A percentile compares a stretch with the other conserved stretches of the same genome.
These are phyloP conservation scores for Sebastiscus albofasciatus DNA, from an alignment of 2,797 vertebrate genomes.

Conservation along the genomic window DNA sequence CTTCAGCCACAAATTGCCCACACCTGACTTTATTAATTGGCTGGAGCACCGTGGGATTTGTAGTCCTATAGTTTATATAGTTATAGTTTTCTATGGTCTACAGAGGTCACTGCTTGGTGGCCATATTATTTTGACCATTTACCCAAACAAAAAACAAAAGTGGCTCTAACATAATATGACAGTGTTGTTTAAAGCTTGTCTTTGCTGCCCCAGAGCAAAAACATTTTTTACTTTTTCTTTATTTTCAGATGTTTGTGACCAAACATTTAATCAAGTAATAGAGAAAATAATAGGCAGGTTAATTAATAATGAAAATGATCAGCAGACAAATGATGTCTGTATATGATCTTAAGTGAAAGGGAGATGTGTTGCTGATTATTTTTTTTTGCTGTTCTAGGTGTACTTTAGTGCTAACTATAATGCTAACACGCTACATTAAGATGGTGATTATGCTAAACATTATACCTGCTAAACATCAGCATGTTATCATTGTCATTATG, in stretches of 20 bases:
- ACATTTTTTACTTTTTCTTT: background rate
- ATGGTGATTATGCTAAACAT: no score
- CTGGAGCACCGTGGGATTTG: background rate
- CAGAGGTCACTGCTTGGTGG: background rate
- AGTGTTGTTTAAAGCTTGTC: background rate
- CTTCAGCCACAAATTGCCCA: background rate
- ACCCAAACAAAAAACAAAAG: no score
- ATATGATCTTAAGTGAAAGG: background rate
- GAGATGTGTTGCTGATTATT: background rate
- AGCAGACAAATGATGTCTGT: background rate
- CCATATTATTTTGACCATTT: no score
- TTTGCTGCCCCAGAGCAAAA: background rate
- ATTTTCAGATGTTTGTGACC: background rate
- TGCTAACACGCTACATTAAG: background rate
- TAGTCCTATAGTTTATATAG: background rate
- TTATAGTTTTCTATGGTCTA: background rate
- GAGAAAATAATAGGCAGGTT: background rate
- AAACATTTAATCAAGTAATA: background rate
- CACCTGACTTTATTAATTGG: background rate
- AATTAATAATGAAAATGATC: background rate
- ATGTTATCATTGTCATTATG: background rate
- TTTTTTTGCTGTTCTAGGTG: background rate
- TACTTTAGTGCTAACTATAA: background rate
- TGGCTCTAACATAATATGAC: background rate
- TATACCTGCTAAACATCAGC: background rate